Base-by-base conservation (phyloP, 2,113 vertebrate genomes). In the Austrofundulus limnaeus region DNA sequence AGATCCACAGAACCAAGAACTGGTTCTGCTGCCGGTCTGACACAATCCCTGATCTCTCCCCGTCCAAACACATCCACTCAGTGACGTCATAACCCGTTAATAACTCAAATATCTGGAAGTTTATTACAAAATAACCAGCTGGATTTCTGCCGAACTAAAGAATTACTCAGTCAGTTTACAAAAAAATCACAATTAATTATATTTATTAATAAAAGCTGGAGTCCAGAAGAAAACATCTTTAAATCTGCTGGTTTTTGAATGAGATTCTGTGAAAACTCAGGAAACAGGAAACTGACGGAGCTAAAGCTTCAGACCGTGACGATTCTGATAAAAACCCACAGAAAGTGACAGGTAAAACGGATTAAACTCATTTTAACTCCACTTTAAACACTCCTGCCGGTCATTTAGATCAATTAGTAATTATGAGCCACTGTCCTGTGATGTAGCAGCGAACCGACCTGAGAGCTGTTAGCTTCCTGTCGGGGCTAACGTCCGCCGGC, bases 401-500 rank as follows among this genome's bases (percentile, higher is more conserved):
- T n/a, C n/a, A n/a, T n/a, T n/a, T n/a, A n/a, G n/a, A n/a, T n/a
- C n/a, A n/a, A n/a, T n/a, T n/a, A n/a, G n/a, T n/a, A n/a, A n/a
- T n/a, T n/a, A n/a, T n/a, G n/a, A n/a, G n/a, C n/a, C n/a, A n/a
- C 13, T 41, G 15, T 41, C 15, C 1, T n/a, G 20, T n/a, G 9
- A 20, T n/a, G 43, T n/a, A 46, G 43, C n/a, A 20, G 43, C 43
- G 19, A 46, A 46, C n/a, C n/a, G 43, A 17, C 11, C 12, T 10
- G 5, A 34, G 5, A 34, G 31, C 8, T 10, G 31, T 10, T 34
- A 34, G 31, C 31, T 38, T 38, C 39, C 39, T 2, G 39, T 41
- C 39, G 4, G 43, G 23, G 19, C 21, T 15, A 64, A 23, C 57
- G 74, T 53, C 66, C 68, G 46, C 16, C 43, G 42, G 68, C 72